Base-by-base conservation (phyloP, 1,140 invertebrate species). In the Cotesia typhae region DNA sequence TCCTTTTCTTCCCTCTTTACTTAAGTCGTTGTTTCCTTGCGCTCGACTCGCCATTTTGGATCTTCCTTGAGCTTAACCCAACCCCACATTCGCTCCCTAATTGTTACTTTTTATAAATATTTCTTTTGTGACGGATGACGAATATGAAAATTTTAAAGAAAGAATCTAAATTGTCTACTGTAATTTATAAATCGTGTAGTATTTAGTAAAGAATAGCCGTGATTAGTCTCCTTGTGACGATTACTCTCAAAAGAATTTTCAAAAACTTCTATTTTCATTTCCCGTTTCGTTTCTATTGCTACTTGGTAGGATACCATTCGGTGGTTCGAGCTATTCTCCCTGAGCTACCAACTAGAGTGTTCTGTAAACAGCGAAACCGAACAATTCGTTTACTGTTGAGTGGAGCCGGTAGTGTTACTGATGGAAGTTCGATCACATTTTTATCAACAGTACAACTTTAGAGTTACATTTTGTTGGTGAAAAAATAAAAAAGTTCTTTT, bases 331-430 rank as follows among this genome's bases (percentile, higher is more conserved):
- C 59, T 35, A 53, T 71, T 61, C 71, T 38, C 73, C 20, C 67
- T 72, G 70, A 72, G 70, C 73, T 76, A 75, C 74, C 75, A 60
- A 72, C 79, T 78, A 74, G 77, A 80, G 78, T 80, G 78, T 77
- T 79, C 73, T 60, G 78, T 75, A 80, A 80, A 80, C 79, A 80
- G 71, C 75, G 69, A 57, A 55, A 53, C 75, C 47, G 68, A 79
- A 80, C 77, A 77, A 78, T 80, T 72, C 67, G 65, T 68, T 67
- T 68, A 51, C 57, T 60, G 41, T 61, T 70, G 36, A 36, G n/a
- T 47, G 9, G 53, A 20, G 57, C 36, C 41, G 7, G 10, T 47
- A 47, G 41, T 47, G 41, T 47, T 47, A 61, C 59, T 65, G 37
- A 38, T 37, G 37, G 38, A 47, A 14, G 3, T 57, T 57, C n/a